Base-by-base conservation (phyloP, 2,888 invertebrate species). In the Cosmopolites sordidus region DNA sequence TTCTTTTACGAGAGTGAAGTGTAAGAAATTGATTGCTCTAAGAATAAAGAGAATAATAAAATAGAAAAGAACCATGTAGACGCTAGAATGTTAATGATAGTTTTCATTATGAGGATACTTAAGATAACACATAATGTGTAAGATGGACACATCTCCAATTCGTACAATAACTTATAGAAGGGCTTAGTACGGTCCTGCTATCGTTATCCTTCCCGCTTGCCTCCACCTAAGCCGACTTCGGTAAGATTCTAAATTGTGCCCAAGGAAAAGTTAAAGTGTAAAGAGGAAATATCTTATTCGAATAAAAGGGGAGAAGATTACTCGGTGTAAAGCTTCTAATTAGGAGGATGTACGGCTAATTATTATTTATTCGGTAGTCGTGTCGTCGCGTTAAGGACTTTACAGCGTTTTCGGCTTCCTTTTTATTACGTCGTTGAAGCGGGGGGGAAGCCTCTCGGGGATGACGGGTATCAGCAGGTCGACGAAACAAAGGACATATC, bases 181-280 rank as follows among this genome's bases (percentile, higher is more conserved):
- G n/a, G n/a, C n/a, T 46, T 12, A 39, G 16, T 44, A 16, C 50
- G 39, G 27, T 18, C 39, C 50, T 50, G 50, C 3, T 22, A 5
- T 8, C 22, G 22, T 8, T 22, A 22, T 9, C 33, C 48, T 43
- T 17, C 45, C 40, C 18, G 30, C 16, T 37, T 27, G 51, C 52
- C 53, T 53, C 48, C 39, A 52, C 51, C 41, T 49, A 46, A 48
- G 43, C 50, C 51, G 43, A 51, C 55, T 54, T 48, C 54, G 60
- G 62, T 63, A 63, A 66, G 64, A 64, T 64, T 67, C 68, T 63
- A 69, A 70, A 71, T 72, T 68, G 69, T 63, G 68, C 70, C 69
- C 67, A 66, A 70, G 68, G 66, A 69, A 65, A 66, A 68, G 63
- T 68, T 69, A 67, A 69, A 64, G 64, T 64, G 63, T 62, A 66